phyloP scores from a whole-genome alignment of 2,113 vertebrate genomes.

The Dolichallabes microphthalmus region DNA sequence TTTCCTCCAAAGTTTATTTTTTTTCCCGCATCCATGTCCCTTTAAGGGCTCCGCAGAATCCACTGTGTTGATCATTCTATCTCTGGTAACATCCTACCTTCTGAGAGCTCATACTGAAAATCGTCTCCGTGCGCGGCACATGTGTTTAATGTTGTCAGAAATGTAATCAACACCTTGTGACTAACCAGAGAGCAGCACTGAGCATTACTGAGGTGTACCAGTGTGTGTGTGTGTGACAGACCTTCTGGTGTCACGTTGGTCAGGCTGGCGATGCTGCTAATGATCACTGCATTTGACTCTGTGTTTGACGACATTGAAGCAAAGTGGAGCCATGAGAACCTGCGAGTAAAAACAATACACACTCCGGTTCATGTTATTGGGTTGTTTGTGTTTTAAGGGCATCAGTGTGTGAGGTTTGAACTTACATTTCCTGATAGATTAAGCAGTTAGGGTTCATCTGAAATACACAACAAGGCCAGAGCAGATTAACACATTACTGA shows the following conservation, averaged over 20 bases:
- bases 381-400: neutral
- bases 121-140: too few species aligned
- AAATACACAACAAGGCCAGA: conserved; percentile 14
- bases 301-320: conserved; percentile 38
- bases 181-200: neutral
- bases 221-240: neutral
- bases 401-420: neutral
- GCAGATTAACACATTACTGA: neutral
- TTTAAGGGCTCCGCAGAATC: too few species aligned
- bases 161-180: neutral
- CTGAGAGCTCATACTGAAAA: too few species aligned
- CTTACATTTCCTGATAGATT: conserved; percentile 13
- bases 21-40: too few species aligned
- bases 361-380: neutral
- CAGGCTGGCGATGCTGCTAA: conserved; percentile 50
- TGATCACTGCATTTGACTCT: conserved; percentile 44
- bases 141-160: neutral
- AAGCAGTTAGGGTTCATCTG: conserved; percentile 2
- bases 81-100: too few species aligned
- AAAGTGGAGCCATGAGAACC: conserved; percentile 56
- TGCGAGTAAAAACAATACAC: conserved; percentile 26
- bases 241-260: conserved; percentile 50
- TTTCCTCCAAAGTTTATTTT: too few species aligned
- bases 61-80: too few species aligned
- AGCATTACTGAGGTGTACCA: neutral